phyloP scores from a whole-genome alignment of 2,888 invertebrate species.

The Congeria kusceri region DNA sequence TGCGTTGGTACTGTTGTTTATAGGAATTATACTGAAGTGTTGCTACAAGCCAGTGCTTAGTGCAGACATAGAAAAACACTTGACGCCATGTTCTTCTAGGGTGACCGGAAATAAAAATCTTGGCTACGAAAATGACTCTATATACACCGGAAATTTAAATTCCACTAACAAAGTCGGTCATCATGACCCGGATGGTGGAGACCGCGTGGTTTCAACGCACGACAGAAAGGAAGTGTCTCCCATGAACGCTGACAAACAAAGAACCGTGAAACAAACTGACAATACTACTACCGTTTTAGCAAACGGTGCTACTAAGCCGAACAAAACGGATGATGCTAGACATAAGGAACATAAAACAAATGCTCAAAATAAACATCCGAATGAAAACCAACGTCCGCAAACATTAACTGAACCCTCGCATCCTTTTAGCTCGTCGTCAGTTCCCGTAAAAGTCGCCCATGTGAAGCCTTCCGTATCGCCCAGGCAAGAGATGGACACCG shows the following conservation, averaged over 20 bases:
- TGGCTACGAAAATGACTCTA: conserved; percentile 43
- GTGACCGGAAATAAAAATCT: conserved; percentile 49
- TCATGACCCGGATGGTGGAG: conserved; percentile 10
- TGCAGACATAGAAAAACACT: conserved; percentile 63
- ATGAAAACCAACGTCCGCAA: no score
- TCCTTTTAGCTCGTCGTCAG: no score
- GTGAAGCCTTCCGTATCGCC: no score
- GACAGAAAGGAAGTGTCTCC: conserved; percentile 27
- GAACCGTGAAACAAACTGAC: conserved; percentile 1
- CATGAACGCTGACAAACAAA: conserved; percentile 14
- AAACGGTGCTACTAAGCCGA: conserved; percentile 6
- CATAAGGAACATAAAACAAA: neutral
- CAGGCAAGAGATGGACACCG: conserved; percentile 31
- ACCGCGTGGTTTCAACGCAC: conserved; percentile 56
- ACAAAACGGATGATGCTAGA: neutral
- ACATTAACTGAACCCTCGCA: no score
- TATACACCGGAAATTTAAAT: conserved; percentile 12
- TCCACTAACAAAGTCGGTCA: conserved; percentile 37
- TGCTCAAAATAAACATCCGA: no score
- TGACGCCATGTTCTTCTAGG: conserved; percentile 62
- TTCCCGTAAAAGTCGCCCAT: no score
- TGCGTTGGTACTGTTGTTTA: conserved; percentile 52
- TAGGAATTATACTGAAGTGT: conserved; percentile 66
- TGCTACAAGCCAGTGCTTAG: conserved; percentile 62
- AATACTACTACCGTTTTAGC: neutral